phyloP scores from a whole-genome alignment of 2,888 invertebrate species.

The Meandrusa payeni region DNA sequence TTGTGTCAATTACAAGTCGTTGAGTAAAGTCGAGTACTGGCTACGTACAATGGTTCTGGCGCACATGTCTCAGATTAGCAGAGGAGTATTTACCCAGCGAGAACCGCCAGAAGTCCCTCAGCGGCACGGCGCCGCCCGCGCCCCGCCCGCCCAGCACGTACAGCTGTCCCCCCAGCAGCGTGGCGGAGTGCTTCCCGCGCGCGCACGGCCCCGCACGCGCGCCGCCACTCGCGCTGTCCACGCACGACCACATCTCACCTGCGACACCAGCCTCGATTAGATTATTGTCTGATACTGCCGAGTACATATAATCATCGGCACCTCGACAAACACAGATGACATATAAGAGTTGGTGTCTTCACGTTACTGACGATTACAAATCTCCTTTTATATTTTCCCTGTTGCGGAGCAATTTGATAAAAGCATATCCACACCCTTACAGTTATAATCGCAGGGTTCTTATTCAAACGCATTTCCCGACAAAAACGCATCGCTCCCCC shows the following conservation, averaged over 20 bases:
- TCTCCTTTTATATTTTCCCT: no score
- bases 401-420: slow-evolving; percentile 8
- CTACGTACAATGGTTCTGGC: no score
- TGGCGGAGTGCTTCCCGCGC: slow-evolving; percentile 91
- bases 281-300: no score
- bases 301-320: no score
- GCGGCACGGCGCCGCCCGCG: slow-evolving; percentile 89
- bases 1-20: slow-evolving; percentile 1
- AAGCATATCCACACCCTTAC: slow-evolving; percentile 4
- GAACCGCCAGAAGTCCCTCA: slow-evolving; percentile 93
- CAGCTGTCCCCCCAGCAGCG: slow-evolving; percentile 87
- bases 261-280: no score
- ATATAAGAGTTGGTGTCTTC: no score
- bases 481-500: slow-evolving; percentile 44
- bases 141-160: slow-evolving; percentile 93
- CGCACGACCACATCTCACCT: slow-evolving; percentile 70
- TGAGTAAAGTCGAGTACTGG: no score
- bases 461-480: slow-evolving; percentile 37
- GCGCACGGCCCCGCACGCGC: slow-evolving; percentile 73
- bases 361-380: no score
- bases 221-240: slow-evolving; percentile 45
- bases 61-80: no score
- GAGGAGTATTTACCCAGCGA: slow-evolving; percentile 83
- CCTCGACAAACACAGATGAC: no score
- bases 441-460: slow-evolving; percentile 8